Percentiles rank a stretch among this genome's conserved stretches.
Evolutionary conservation across 2,888 invertebrate genomes (phyloP).

Genomic region (Allygus modestus): DNA sequence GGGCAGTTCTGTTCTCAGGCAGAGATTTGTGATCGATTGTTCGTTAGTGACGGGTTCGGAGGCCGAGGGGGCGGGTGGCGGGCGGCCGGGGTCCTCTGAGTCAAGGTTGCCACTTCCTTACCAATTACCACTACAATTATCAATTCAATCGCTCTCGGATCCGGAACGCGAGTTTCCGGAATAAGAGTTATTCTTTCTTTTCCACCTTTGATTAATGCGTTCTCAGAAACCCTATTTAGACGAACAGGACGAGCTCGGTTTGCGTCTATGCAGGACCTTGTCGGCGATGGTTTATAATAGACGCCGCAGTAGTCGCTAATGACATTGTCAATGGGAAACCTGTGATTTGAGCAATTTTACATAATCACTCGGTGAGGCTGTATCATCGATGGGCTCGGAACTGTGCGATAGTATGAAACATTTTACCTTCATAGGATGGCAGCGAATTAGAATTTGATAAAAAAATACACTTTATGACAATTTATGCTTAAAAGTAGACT

Average conservation of each 20-base stretch:
- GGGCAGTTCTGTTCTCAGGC: slow-evolving; percentile 12
- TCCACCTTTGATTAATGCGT: slow-evolving; percentile 29
- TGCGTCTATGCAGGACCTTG: not conserved
- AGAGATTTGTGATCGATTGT: slow-evolving; percentile 26
- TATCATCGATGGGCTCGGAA: too few species aligned
- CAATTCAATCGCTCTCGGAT: slow-evolving; percentile 70
- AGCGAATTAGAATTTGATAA: too few species aligned
- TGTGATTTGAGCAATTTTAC: not conserved
- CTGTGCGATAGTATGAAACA: too few species aligned
- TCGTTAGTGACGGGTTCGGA: not conserved
- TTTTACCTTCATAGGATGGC: too few species aligned
- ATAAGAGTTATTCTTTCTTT: slow-evolving; percentile 48
- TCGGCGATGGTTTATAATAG: slow-evolving; percentile 11
- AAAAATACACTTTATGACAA: too few species aligned
- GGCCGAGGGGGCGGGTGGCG: not conserved
- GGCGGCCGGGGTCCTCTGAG: not conserved
- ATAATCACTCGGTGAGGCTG: too few species aligned
- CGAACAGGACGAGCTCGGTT: not conserved
- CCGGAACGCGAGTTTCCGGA: slow-evolving; percentile 63
- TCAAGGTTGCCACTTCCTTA: slow-evolving; percentile 69
- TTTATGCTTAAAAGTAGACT: too few species aligned
- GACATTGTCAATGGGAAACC: slow-evolving; percentile 18
- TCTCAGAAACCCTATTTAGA: slow-evolving; percentile 21
- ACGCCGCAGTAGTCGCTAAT: not conserved
- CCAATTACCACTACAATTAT: slow-evolving; percentile 67